Percentiles rank a stretch among this genome's conserved stretches.
Conservation (phyloP, 2,797 vertebrate genomes). For the Staurois parvus region DNA sequence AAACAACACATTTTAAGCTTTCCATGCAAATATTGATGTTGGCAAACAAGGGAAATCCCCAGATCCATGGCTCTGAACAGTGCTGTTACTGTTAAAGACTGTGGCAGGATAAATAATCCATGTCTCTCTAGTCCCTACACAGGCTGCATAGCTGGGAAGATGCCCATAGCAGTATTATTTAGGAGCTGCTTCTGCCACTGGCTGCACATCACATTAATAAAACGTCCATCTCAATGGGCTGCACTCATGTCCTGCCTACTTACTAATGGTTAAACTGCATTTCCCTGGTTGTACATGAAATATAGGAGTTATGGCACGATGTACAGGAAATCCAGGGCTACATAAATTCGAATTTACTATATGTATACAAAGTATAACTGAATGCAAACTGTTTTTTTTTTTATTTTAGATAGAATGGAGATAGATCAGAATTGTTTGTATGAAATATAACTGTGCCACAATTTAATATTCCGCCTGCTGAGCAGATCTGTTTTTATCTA, state of each 20-base stretch:
- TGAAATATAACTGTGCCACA: no score
- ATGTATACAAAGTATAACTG: no score
- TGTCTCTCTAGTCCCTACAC: background rate
- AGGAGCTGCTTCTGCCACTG: constrained; percentile 1
- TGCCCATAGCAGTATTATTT: background rate
- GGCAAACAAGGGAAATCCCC: constrained; percentile 70
- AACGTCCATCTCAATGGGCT: no score
- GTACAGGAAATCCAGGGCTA: no score
- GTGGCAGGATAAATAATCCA: constrained; percentile 30
- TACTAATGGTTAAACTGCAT: background rate
- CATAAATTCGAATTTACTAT: no score
- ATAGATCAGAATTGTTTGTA: no score
- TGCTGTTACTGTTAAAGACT: constrained; percentile 68
- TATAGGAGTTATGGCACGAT: background rate
- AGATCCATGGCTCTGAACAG: constrained; percentile 66
- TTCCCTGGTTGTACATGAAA: background rate
- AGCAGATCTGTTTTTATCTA: no score
- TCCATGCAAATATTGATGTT: constrained; percentile 78
- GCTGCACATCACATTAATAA: background rate
- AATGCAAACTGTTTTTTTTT: no score
- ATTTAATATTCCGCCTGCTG: no score
- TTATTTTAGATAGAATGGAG: no score
- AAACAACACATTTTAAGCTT: constrained; percentile 76
- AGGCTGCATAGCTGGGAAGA: background rate
- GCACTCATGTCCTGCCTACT: constrained; percentile 28